Evolutionary conservation across 1,140 invertebrate genomes (phyloP), one percentile per base, ranked within the genome.

Genomic region (Magallana ariakensis): DNA sequence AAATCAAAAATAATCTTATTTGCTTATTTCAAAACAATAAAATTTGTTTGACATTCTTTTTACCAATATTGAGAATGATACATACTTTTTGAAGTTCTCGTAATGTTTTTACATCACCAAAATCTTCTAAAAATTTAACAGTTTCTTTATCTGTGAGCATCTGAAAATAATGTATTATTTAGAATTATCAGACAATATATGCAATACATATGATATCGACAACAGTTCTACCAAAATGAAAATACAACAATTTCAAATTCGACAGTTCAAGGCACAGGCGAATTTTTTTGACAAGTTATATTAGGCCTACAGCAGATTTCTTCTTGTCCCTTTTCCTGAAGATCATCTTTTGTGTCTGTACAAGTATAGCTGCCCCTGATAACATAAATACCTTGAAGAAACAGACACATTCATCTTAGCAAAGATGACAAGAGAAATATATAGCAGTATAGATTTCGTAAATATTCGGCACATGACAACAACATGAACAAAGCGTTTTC

Each of bases 61-160:
- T 4, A 2, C 33, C 33, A 46, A 46, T 5, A 46, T 46, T 46
- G 33, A 46, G 33, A 46, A 46, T 5, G 33, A 46, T 46, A 75
- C 22, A 26, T 33, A 75, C 66, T 26, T 26, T 75, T 26, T 75
- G 66, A 75, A 75, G 66, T 75, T 75, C 22, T 13, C 33, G 66
- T 75, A 75, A 75, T 33, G 66, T 75, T 75, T 75, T 75, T 3
- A 75, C 66, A 11, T 75, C 19, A 10, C 66, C 66, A 75, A 75
- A 26, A 13, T 75, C 66, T 33, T 75, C 66, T 26, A 75, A 26
- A 75, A 75, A 75, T 26, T 75, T 75, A 9, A 26, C 8, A 26
- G 66, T 75, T 75, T 75, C 66, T 75, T 22, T 75, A 33, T 75
- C 66, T 75, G 66, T 26, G 11, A 75, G 66, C 13, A 75, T 13